Conservation (phyloP, 2,113 vertebrate genomes). For the Scortum barcoo region DNA sequence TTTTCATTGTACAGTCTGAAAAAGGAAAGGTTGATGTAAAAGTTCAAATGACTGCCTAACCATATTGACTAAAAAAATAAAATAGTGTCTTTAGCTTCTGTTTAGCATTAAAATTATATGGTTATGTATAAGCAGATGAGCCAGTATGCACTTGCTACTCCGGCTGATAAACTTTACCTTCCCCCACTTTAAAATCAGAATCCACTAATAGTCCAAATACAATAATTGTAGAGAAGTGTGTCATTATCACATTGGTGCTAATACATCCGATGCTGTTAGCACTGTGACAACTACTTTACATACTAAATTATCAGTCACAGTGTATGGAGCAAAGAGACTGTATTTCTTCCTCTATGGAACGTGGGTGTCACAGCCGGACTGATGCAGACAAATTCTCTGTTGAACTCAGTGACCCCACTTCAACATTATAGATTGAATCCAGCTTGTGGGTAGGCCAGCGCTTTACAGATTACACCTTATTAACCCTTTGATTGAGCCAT, state of each 20-base stretch:
- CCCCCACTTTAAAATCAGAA: neutral
- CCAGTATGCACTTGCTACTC: too few relatives aligned
- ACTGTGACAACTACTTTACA: neutral
- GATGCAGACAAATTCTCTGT: constrained; percentile 24
- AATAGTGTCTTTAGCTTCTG: neutral
- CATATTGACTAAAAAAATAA: neutral
- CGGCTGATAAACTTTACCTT: neutral
- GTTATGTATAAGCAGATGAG: neutral
- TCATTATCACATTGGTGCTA: neutral
- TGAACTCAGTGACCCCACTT: constrained; percentile 31
- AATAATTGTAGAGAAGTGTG: neutral
- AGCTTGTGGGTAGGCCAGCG: neutral
- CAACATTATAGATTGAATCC: constrained; percentile 41
- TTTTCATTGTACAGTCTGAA: neutral
- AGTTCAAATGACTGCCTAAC: neutral
- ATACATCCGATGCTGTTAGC: neutral
- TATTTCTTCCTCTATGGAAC: neutral
- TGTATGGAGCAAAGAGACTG: neutral
- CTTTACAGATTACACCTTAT: constrained; percentile 42
- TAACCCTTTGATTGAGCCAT: constrained; percentile 42
- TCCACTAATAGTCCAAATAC: neutral
- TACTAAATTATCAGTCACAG: neutral
- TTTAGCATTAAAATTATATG: neutral
- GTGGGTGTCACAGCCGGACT: neutral
- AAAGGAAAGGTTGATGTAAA: neutral